Percentiles rank a stretch among this genome's conserved stretches.
Evolutionary conservation across 2,888 invertebrate species (phyloP).

Genomic region (Athalia cordata): DNA sequence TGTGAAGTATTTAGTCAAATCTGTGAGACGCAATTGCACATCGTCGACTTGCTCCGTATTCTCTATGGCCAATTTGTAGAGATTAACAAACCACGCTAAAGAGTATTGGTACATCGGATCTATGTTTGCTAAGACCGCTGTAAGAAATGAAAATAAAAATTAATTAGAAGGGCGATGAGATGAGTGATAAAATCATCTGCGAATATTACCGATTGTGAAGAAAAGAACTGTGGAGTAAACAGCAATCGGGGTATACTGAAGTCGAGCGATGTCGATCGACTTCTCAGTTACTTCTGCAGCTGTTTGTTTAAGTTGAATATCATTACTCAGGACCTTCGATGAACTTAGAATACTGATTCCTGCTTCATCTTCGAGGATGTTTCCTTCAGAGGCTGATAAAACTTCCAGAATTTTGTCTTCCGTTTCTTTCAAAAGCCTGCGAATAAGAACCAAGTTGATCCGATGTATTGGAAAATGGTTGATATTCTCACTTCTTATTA

Average conservation of each 20-base stretch:
- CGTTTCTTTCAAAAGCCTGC: constrained; percentile 86
- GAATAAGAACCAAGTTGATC: constrained; percentile 40
- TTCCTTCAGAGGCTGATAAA: constrained; percentile 82
- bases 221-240: constrained; percentile 92
- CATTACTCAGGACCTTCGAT: constrained; percentile 91
- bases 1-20: constrained; percentile 88
- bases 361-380: constrained; percentile 93
- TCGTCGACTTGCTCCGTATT: constrained; percentile 90
- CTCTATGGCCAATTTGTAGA: constrained; percentile 91
- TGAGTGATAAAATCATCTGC: neutral
- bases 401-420: constrained; percentile 93
- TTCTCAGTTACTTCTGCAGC: constrained; percentile 92
- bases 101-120: constrained; percentile 99
- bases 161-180: neutral
- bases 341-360: constrained; percentile 90
- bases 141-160: constrained; percentile 54
- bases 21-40: constrained; percentile 82
- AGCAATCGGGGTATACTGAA: constrained; percentile 93
- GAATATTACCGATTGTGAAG: constrained; percentile 85
- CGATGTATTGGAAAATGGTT: neutral
- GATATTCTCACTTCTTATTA: constrained; percentile 77
- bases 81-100: constrained; percentile 92
- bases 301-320: constrained; percentile 93
- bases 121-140: constrained; percentile 90
- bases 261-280: constrained; percentile 89